Percentiles rank a stretch among this genome's conserved stretches.
phyloP scores from a whole-genome alignment of 1,140 invertebrate genomes.

The Coenobita brevimanus region DNA sequence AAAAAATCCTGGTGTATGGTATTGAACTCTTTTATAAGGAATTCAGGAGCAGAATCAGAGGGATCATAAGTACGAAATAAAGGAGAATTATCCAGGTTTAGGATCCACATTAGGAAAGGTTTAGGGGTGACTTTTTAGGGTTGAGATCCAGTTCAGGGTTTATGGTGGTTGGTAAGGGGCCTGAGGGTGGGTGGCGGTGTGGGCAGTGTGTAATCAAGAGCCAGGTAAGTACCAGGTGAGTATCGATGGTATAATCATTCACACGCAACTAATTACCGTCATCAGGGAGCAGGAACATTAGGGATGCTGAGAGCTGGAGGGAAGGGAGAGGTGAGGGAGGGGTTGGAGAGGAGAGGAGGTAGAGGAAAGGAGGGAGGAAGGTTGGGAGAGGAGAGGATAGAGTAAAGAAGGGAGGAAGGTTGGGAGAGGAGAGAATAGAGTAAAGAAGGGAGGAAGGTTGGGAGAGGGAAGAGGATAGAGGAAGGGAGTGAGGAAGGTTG shows the following conservation, averaged over 20 bases:
- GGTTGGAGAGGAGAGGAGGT: background rate
- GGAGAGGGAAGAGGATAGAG: too few relatives aligned
- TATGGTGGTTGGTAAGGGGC: background rate
- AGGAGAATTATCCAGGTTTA: too few relatives aligned
- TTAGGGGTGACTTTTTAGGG: background rate
- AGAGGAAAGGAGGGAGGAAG: background rate
- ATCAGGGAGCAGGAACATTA: constrained; percentile 41
- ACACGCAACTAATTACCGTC: constrained; percentile 57
- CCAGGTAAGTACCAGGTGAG: constrained; percentile 40
- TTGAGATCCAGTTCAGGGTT: background rate
- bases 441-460: too few relatives aligned
- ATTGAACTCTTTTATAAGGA: too few relatives aligned
- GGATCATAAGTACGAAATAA: too few relatives aligned
- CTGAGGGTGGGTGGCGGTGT: background rate
- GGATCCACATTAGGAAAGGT: too few relatives aligned
- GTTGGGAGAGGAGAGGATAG: background rate
- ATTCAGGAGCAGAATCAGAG: too few relatives aligned
- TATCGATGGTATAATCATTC: constrained; percentile 58
- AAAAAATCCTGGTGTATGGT: too few relatives aligned
- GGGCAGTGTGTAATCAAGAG: constrained; percentile 51
- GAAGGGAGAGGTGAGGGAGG: background rate
- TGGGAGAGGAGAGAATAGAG: too few relatives aligned
- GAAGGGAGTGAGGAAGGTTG: too few relatives aligned
- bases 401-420: background rate
- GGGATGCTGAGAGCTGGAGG: constrained; percentile 17